Conservation (phyloP, 64 coral and sea anemone species). For the Montipora efflorescens region DNA sequence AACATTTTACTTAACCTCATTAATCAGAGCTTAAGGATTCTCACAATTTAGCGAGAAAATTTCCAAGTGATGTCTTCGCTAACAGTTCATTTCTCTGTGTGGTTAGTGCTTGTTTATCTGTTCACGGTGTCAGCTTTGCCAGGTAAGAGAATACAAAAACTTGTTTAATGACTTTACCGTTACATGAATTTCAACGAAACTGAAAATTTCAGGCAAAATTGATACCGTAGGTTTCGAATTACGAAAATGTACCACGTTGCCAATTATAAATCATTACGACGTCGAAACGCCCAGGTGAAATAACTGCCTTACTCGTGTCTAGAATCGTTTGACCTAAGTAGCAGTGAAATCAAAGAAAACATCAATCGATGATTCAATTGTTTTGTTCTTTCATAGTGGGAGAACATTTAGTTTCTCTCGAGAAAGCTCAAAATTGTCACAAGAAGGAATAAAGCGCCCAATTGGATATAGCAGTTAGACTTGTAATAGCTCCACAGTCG, state of each 20-base stretch:
- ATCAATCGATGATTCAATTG: background rate
- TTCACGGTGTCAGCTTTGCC: slow-evolving; percentile 42
- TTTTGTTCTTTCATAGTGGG: slow-evolving; percentile 6
- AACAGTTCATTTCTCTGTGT: background rate
- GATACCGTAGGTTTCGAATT: background rate
- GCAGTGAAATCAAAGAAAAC: background rate
- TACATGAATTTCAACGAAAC: background rate
- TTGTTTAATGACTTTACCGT: background rate
- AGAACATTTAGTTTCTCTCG: background rate
- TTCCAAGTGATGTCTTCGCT: background rate
- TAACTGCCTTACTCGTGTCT: background rate
- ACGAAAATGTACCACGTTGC: background rate
- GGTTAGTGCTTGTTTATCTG: slow-evolving; percentile 16
- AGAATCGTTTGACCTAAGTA: background rate
- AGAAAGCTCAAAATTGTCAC: background rate
- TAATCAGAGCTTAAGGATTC: background rate
- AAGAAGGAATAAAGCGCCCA: background rate
- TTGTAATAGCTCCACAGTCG: background rate
- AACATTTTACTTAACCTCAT: too few relatives aligned
- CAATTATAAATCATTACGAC: background rate
- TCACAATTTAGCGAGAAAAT: background rate
- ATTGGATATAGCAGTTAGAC: background rate
- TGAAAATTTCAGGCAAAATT: background rate
- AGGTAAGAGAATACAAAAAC: slow-evolving; percentile 25
- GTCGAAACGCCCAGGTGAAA: background rate